phyloP scores from a whole-genome alignment of 2,113 vertebrate genomes.

The Hydrochoerus hydrochaeris region DNA sequence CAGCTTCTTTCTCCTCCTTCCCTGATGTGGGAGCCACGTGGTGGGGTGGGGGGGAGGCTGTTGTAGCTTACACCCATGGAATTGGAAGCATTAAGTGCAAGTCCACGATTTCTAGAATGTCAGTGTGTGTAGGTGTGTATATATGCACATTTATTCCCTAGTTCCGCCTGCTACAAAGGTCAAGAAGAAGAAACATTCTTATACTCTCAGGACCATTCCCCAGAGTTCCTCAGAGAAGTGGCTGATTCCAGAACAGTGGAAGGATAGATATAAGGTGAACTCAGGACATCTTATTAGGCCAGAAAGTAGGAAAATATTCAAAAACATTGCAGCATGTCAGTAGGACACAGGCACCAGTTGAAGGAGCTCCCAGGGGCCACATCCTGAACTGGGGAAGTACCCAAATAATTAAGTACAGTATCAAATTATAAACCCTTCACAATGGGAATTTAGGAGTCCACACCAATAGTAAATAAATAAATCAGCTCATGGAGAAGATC shows the following conservation, averaged over 20 bases:
- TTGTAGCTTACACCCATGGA: too few species aligned
- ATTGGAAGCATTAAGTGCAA: not conserved
- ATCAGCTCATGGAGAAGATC: not conserved
- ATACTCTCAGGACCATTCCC: not conserved
- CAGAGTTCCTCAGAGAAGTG: not conserved
- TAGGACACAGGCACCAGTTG: not conserved
- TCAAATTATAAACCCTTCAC: not conserved
- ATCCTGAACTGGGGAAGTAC: not conserved
- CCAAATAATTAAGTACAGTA: not conserved
- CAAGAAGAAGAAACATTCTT: not conserved
- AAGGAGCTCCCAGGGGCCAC: not conserved
- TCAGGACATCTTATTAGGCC: not conserved
- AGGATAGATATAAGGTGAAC: not conserved
- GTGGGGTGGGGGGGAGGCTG: not conserved
- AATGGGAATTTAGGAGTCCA: not conserved
- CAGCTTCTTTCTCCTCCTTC: not conserved
- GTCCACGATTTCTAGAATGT: not conserved
- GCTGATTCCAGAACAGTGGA: not conserved
- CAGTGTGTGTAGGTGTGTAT: not conserved
- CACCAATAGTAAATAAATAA: not conserved
- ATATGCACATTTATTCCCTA: not conserved
- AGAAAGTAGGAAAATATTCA: not conserved
- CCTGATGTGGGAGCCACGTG: not conserved
- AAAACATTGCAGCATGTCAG: not conserved
- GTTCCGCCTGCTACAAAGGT: not conserved